Evolutionary conservation across 2,888 invertebrate species (phyloP).

Genomic region (Meloe dianella): DNA sequence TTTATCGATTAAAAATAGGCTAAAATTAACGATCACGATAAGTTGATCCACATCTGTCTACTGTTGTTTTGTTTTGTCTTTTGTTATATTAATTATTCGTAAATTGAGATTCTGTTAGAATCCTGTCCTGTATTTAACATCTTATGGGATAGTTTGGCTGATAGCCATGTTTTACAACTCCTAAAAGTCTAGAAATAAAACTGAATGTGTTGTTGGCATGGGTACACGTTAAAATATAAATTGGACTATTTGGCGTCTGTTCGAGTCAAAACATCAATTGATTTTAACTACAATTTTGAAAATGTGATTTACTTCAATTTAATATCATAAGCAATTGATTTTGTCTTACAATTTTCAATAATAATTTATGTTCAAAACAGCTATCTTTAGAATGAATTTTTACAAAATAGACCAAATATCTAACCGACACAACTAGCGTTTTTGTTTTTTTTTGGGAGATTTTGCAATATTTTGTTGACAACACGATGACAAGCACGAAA

Average conservation of each 20-base stretch:
- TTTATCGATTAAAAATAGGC: no score
- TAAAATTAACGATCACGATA: no score
- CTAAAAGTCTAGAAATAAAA: constrained; percentile 3
- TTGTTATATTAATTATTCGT: no score
- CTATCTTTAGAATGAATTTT: constrained; percentile 7
- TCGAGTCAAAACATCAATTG: constrained; percentile 8
- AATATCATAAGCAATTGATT: neutral
- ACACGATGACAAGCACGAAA: neutral
- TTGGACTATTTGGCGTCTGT: constrained; percentile 6
- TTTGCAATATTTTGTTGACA: neutral
- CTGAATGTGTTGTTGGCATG: neutral
- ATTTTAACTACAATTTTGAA: constrained; percentile 1
- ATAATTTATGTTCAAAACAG: neutral
- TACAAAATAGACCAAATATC: no score
- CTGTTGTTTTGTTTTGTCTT: neutral
- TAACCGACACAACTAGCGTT: neutral
- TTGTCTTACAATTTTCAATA: neutral
- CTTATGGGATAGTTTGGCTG: neutral
- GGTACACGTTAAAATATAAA: neutral
- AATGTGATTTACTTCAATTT: neutral
- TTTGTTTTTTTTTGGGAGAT: no score
- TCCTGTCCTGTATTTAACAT: neutral
- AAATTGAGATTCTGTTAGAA: neutral
- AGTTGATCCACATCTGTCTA: no score
- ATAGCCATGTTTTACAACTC: constrained; percentile 7